Evolutionary conservation across 2,888 invertebrate genomes (phyloP), one percentile per base, ranked within the genome.

Genomic region (Lithophane socia): DNA sequence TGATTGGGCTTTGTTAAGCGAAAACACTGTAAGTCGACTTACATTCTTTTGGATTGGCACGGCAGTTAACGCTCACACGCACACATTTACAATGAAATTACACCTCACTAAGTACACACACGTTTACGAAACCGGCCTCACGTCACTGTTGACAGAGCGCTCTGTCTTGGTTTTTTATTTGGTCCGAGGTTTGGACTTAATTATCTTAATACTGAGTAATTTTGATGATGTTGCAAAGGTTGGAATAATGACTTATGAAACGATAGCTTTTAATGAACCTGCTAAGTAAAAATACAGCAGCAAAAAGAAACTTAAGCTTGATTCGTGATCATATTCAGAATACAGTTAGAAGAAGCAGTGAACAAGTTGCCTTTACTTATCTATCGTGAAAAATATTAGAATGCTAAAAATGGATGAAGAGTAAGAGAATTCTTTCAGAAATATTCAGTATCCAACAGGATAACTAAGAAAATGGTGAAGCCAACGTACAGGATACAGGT

Each of bases 171-270:
- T 2, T 37, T 37, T 37, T 37, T 37, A 37, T 37, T 37, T 37
- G 37, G 37, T 29, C 29, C 1, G 29, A 29, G 29, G 29, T 29
- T 29, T 29, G 29, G 29, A 29, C 29, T 29, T 29, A 29, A 29
- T 78, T 78, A 73, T 44, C 18, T n/a, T 37, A 67, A 37, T n/a
- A 71, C 7, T 56, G 3, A 68, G 18, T 24, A 5, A 80, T 47
- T 60, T 67, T 58, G 58, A 73, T 63, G 16, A 79, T 21, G 10
- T 21, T 21, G 12, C 58, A 52, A 68, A 64, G 75, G 52, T 68
- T 49, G 9, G 5, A 68, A 16, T 56, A 63, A 24, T 58, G 18
- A 42, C 12, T 24, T 42, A 7, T 7, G 18, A 56, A 12, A 24
- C 37, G 3, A 54, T n/a, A n/a, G 1, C 10, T n/a, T n/a, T n/a